Percentiles rank a stretch among this genome's conserved stretches.
These are phyloP conservation scores for Hirundo rustica DNA, from an alignment of 2,797 vertebrate species.

Conservation along the genomic window DNA sequence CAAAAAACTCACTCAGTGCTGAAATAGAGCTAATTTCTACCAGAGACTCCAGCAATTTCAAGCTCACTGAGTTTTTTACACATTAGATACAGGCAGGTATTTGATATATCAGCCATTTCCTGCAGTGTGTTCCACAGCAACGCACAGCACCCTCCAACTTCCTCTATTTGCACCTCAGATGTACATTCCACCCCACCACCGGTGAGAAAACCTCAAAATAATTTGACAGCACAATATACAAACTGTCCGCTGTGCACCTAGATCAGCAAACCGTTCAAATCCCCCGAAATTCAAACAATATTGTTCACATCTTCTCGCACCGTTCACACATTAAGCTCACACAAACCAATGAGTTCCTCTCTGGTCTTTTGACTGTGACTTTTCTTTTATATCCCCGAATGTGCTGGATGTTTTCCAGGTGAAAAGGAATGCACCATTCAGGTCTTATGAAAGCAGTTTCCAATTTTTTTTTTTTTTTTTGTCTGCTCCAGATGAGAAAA, in stretches of 20 bases:
- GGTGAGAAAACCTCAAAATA: not conserved
- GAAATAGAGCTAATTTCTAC: not conserved
- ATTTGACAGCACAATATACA: not conserved
- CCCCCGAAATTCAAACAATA: not conserved
- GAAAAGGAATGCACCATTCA: not conserved
- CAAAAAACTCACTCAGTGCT: not conserved
- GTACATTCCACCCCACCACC: not conserved
- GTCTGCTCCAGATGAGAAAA: not conserved
- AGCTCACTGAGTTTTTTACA: not conserved
- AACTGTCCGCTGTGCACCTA: not conserved
- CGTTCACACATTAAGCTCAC: not conserved
- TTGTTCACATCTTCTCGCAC: not conserved
- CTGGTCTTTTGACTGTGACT: not conserved
- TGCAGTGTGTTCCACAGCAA: not conserved
- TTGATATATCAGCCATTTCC: not conserved
- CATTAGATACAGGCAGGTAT: not conserved
- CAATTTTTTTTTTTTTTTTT: not conserved
- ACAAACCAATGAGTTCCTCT: not conserved
- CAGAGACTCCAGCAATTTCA: not conserved
- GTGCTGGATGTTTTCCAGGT: not conserved
- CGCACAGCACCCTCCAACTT: not conserved
- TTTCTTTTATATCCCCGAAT: not conserved
- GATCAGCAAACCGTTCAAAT: not conserved
- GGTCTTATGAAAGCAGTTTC: not conserved
- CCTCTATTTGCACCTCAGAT: not conserved